Evolutionary conservation across 2,888 invertebrate genomes (phyloP).

Genomic region (Conchocele bisecta): DNA sequence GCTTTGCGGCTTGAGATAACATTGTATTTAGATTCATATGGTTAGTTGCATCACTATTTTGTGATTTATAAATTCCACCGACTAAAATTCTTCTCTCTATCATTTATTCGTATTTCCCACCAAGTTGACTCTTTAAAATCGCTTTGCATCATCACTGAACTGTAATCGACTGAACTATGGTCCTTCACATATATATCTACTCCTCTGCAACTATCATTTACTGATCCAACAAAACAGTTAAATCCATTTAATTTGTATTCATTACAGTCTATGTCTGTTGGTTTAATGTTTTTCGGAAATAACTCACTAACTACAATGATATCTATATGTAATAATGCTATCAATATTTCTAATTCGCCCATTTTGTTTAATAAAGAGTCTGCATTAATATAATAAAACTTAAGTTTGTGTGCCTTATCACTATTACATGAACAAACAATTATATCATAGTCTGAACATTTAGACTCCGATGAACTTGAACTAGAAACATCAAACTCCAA

Average conservation of each 20-base stretch:
- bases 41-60: not conserved
- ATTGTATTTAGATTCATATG: not conserved
- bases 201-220: not conserved
- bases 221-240: not conserved
- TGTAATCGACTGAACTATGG: not conserved
- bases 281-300: not conserved
- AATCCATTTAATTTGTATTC: constrained; percentile 1
- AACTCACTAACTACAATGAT: not conserved
- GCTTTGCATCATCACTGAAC: not conserved
- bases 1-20: not conserved
- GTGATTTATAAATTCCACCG: constrained; percentile 12
- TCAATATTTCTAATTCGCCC: constrained; percentile 3
- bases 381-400: constrained; percentile 12
- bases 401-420: not conserved
- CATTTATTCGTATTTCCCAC: not conserved
- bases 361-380: constrained; percentile 17
- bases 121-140: constrained; percentile 10
- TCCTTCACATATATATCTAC: constrained; percentile 14
- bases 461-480: constrained; percentile 1
- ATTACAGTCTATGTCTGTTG: constrained; percentile 2
- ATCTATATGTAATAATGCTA: not conserved
- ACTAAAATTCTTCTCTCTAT: not conserved
- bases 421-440: not conserved
- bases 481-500: too few species aligned
- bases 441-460: constrained; percentile 1